Evolutionary conservation across 1,140 invertebrate species (phyloP).

Genomic region (Bombus haemorrhoidalis): DNA sequence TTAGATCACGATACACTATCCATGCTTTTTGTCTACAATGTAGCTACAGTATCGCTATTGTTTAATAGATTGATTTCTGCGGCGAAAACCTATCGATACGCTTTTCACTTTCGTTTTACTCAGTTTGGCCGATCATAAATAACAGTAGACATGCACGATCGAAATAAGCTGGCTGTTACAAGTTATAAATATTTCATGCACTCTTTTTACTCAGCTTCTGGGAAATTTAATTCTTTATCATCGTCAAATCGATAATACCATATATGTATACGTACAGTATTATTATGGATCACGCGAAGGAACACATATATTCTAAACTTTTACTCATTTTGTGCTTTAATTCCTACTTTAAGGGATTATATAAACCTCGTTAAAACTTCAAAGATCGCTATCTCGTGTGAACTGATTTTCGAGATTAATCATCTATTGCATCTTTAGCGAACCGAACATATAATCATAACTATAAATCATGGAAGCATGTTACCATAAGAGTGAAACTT

Average conservation of each 20-base stretch:
- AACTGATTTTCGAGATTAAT: slow-evolving; percentile 26
- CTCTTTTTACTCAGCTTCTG: background rate
- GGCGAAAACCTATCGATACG: slow-evolving; percentile 54
- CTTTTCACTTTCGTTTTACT: slow-evolving; percentile 43
- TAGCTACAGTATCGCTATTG: background rate
- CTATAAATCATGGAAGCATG: background rate
- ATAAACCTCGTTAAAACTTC: slow-evolving; percentile 13
- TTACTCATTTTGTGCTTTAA: background rate
- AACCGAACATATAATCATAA: background rate
- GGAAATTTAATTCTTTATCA: background rate
- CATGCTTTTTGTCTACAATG: too few species aligned
- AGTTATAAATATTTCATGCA: slow-evolving; percentile 45
- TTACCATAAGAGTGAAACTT: slow-evolving; percentile 16
- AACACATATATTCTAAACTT: background rate
- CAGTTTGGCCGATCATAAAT: background rate
- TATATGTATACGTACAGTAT: too few species aligned
- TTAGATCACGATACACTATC: too few species aligned
- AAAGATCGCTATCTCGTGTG: background rate
- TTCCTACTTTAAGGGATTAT: background rate
- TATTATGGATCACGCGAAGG: too few species aligned
- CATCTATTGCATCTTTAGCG: background rate
- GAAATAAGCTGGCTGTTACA: background rate
- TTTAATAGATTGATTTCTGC: slow-evolving; percentile 16
- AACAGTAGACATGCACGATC: slow-evolving; percentile 6
- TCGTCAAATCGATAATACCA: background rate